These are phyloP conservation scores for Philypnodon macrostomus DNA, from an alignment of 2,797 vertebrate genomes.

Conservation along the genomic window DNA sequence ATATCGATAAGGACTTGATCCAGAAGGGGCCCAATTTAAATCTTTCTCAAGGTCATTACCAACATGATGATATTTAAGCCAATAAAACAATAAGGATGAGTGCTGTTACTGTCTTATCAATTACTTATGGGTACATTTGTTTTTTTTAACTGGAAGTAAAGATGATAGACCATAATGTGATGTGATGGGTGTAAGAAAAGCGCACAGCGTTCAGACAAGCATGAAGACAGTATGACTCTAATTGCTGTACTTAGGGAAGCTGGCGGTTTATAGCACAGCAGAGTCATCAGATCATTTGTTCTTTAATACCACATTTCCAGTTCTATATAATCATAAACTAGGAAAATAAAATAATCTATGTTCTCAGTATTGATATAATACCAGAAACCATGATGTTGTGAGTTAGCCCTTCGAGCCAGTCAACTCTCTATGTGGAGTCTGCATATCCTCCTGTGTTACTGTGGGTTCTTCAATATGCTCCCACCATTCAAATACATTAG, in stretches of 20 bases:
- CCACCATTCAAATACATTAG: too few relatives aligned
- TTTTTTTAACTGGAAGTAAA: constrained; percentile 1
- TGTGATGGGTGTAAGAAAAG: constrained; percentile 20
- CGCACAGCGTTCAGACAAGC: constrained; percentile 9
- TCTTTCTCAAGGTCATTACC: too few relatives aligned
- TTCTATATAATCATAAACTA: constrained; percentile 22
- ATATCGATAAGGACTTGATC: too few relatives aligned
- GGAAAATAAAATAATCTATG: neutral
- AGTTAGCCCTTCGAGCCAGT: too few relatives aligned
- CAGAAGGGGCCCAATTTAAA: too few relatives aligned
- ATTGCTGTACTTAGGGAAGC: constrained; percentile 23
- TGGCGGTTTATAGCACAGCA: neutral
- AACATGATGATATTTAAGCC: too few relatives aligned
- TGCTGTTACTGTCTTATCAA: neutral
- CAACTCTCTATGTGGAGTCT: too few relatives aligned
- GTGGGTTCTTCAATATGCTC: too few relatives aligned
- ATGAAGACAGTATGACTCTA: neutral
- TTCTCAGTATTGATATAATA: too few relatives aligned
- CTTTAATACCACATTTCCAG: constrained; percentile 14
- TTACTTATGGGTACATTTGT: neutral
- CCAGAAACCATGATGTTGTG: too few relatives aligned
- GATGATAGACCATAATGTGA: constrained; percentile 11
- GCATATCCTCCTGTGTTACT: too few relatives aligned
- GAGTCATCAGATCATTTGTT: constrained; percentile 16
- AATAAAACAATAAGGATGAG: neutral